These are phyloP conservation scores for Scyliorhinus canicula DNA, from an alignment of 2,797 vertebrate species.

Conservation along the genomic window DNA sequence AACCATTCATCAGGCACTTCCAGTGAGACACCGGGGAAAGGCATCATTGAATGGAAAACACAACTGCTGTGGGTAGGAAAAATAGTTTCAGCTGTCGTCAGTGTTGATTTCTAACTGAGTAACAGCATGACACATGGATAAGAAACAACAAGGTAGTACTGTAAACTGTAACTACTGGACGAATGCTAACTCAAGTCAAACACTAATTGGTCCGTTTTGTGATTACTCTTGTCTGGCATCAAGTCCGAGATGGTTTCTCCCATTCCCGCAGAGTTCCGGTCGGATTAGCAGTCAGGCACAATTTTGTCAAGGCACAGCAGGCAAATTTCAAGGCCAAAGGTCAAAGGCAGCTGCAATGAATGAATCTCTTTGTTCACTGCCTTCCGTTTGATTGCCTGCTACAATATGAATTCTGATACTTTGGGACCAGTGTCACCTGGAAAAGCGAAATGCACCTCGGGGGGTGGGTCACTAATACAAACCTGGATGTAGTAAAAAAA, in stretches of 20 bases:
- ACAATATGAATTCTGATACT: not conserved
- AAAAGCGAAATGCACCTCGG: not conserved
- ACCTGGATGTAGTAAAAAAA: not conserved
- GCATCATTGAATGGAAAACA: not conserved
- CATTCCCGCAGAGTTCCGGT: not conserved
- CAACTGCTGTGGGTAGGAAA: not conserved
- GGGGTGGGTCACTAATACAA: not conserved
- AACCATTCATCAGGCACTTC: not conserved
- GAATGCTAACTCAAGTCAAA: not conserved
- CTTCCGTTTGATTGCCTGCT: not conserved
- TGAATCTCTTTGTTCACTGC: not conserved
- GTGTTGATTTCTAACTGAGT: not conserved
- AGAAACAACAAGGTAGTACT: not conserved
- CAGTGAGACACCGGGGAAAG: not conserved
- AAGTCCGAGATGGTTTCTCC: not conserved
- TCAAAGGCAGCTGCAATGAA: not conserved
- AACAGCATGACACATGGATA: not conserved
- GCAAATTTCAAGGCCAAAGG: not conserved
- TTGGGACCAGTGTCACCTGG: not conserved
- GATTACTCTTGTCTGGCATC: not conserved
- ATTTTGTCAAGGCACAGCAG: not conserved
- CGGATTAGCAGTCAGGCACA: not conserved
- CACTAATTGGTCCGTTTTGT: not conserved
- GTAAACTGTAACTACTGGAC: not conserved
- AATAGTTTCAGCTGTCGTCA: not conserved